Evolutionary conservation across 2,888 invertebrate genomes (phyloP).

Genomic region (Pollenia labialis): DNA sequence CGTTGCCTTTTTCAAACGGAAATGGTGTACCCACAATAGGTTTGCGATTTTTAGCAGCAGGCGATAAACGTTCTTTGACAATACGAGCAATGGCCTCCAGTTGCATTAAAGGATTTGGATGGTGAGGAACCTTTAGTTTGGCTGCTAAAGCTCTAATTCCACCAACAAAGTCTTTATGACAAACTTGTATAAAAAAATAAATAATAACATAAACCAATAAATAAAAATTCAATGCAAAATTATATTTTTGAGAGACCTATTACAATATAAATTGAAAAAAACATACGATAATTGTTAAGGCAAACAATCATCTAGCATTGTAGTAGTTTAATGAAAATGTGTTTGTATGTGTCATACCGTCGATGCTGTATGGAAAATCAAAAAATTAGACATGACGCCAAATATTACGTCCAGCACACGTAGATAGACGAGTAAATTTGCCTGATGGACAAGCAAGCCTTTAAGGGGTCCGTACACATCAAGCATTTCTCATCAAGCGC

Average conservation of each 20-base stretch:
- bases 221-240: not conserved
- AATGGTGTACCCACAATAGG: conserved; percentile 86
- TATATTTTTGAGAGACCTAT: not conserved
- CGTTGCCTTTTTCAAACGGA: conserved; percentile 87
- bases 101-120: conserved; percentile 91
- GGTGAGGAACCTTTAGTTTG: conserved; percentile 91
- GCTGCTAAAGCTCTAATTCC: conserved; percentile 92
- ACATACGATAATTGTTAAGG: too few relatives aligned
- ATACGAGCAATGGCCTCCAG: conserved; percentile 88
- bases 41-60: conserved; percentile 84
- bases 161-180: conserved; percentile 91
- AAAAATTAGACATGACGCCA: too few relatives aligned
- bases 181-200: conserved; percentile 85
- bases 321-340: too few relatives aligned
- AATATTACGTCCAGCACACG: too few relatives aligned
- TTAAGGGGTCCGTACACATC: too few relatives aligned
- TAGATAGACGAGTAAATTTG: too few relatives aligned
- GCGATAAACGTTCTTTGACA: conserved; percentile 86
- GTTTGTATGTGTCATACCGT: too few relatives aligned
- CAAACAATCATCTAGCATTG: too few relatives aligned
- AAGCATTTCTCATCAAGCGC: too few relatives aligned
- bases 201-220: not conserved
- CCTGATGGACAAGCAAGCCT: too few relatives aligned
- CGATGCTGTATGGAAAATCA: too few relatives aligned
- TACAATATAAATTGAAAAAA: too few relatives aligned